Base-by-base conservation (phyloP, 2,797 vertebrate species). In the Tolypeutes matacus region DNA sequence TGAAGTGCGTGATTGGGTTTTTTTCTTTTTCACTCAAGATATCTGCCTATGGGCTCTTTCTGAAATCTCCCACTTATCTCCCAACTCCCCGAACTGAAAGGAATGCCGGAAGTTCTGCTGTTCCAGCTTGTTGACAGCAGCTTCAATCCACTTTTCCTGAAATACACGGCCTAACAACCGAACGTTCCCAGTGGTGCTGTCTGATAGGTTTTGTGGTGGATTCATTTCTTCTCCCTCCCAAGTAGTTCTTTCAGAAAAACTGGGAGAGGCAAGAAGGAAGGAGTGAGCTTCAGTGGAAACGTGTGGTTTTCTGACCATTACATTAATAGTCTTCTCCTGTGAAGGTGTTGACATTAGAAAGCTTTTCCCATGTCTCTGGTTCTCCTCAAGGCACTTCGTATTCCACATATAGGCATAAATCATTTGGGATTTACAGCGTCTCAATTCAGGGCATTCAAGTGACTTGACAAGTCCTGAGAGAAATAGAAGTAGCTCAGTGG, bases 151-250 rank as follows among this genome's bases (percentile, higher is more conserved):
- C 27, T 83, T 6, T 69, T 29, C 67, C 3, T 4, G 46, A 75
- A 69, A 56, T 34, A 56, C 49, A 39, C 42, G 51, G 42, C 36
- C 36, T 17, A 60, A 13, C 46, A 15, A 17, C 3, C 14, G 5
- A 5, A 13, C 34, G 29, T 27, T 60, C 34, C 58, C 39, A 0
- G 0, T 0, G 23, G 60, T 23, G 69, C 42, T 1, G n/a, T 51
- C 86, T 11, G 8, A 76, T 20, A 42, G 42, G 42, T 64, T 42
- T n/a, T 34, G 25, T 0, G 1, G 20, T 49, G 70, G 27, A 7
- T 56, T 70, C 60, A 51, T 62, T 77, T 90, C 83, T 87, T 53
- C 53, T n/a, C 46, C 51, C 2, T 84, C 51, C 25, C 34, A 51
- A 29, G 14, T 11, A 9, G n/a, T 82, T 72, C 58, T 91, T 75